Base-by-base conservation (phyloP, 2,797 vertebrate genomes). In the Phataginus tetradactyla region DNA sequence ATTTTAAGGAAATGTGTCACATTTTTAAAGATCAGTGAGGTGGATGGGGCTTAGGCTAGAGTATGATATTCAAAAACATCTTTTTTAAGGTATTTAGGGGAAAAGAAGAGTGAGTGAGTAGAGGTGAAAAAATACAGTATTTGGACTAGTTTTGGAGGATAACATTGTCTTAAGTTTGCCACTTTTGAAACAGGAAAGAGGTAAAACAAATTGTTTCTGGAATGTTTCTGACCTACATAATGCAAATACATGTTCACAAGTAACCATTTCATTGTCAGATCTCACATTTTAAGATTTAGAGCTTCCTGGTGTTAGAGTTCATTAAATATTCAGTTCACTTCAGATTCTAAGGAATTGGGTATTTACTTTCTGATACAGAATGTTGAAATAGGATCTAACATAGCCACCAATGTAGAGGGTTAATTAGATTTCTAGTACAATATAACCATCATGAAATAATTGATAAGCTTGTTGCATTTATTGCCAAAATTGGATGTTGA, bases 321-420 rank as follows among this genome's bases (percentile, higher is more conserved):
- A 90, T 87, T 90, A 94, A 91, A 84, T 92, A 72, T 90, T 92
- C 66, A 94, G 64, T 94, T 91, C n/a, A 90, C 75, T 95, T 96
- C 64, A 84, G 64, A 88, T 87, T 75, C 63, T 93, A 69, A 85
- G 45, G 29, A 91, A 81, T 81, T 96, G 49, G 11, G 55, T 86
- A 53, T 79, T 64, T 96, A 83, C 57, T 69, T 96, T 79, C n/a
- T 94, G 77, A 88, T 81, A 80, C 7, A 90, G 49, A 86, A 72
- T 88, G 12, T 96, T 97, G 94, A 92, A 88, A 81, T 64, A 68
- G 9, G 14, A 68, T 91, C 69, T 78, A 68, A 93, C 20, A 45
- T 57, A 95, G 39, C 57, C 68, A 92, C 27, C 66, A 91, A 27
- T 93, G 13, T 77, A 93, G 13, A 94, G 57, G 69, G 42, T 94